These are phyloP conservation scores for Ectemnius cavifrons DNA, from an alignment of 2,888 invertebrate species.

Conservation along the genomic window DNA sequence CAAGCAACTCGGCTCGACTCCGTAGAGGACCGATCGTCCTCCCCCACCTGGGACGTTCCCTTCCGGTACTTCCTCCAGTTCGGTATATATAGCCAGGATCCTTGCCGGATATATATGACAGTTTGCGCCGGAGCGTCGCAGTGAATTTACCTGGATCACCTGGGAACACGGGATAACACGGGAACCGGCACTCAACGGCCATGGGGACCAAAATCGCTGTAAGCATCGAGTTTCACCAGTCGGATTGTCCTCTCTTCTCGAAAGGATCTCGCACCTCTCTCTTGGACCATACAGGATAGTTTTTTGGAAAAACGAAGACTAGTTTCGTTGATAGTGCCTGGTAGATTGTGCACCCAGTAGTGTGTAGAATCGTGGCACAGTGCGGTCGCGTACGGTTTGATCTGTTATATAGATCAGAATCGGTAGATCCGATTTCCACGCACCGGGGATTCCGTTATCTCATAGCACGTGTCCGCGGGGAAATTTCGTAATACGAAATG, in stretches of 20 bases:
- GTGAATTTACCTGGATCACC: conserved; percentile 34
- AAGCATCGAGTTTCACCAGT: conserved; percentile 44
- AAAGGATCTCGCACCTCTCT: not conserved
- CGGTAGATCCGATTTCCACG: no score
- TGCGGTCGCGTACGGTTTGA: conserved; percentile 4
- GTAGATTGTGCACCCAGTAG: not conserved
- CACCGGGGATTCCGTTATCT: no score
- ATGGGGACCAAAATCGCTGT: conserved; percentile 65
- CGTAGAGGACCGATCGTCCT: conserved; percentile 52
- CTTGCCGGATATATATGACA: conserved; percentile 72
- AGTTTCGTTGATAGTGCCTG: not conserved
- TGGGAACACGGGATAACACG: conserved; percentile 14
- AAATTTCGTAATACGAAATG: no score
- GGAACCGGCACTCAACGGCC: not conserved
- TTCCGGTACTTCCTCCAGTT: conserved; percentile 67
- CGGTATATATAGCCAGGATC: conserved; percentile 71
- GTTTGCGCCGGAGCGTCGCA: conserved; percentile 59
- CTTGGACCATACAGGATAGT: not conserved
- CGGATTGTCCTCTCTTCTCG: not conserved
- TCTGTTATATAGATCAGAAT: not conserved
- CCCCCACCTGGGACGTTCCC: conserved; percentile 47
- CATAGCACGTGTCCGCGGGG: not conserved
- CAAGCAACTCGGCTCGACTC: conserved; percentile 37
- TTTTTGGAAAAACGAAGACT: not conserved
- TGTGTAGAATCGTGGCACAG: not conserved